These are phyloP conservation scores for Psittacula echo DNA, from an alignment of 2,797 vertebrate genomes.

Conservation along the genomic window DNA sequence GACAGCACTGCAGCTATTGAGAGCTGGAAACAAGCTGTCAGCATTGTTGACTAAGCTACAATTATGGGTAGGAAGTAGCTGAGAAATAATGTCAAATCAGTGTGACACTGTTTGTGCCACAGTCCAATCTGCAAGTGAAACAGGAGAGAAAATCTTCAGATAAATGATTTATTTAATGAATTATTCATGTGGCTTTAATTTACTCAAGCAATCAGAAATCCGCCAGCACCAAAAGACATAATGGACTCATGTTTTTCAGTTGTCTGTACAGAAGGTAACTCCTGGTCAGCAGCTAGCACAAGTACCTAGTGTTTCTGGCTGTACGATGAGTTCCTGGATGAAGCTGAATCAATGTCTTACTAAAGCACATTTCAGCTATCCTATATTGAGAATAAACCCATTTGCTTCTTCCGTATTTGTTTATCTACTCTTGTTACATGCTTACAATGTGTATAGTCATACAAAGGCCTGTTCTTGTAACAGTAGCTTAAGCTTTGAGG, in stretches of 20 bases:
- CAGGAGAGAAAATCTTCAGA: background rate
- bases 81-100: background rate
- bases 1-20: background rate
- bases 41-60: background rate
- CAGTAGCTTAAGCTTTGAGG: background rate
- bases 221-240: fast-evolving
- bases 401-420: background rate
- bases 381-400: background rate
- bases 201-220: slow-evolving; percentile 2
- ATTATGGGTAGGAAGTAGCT: background rate
- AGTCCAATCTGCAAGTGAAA: background rate
- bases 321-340: background rate
- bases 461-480: background rate
- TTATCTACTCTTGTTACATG: background rate
- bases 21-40: background rate
- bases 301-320: background rate
- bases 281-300: background rate
- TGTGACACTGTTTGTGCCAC: background rate
- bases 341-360: background rate
- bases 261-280: background rate
- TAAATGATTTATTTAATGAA: slow-evolving; percentile 3
- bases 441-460: background rate
- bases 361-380: background rate
- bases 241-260: background rate
- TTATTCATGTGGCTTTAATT: slow-evolving; percentile 26